A percentile compares a stretch with the other conserved stretches of the same genome.
Conservation (phyloP, 2,113 vertebrate species). For the Theristicus caerulescens region DNA sequence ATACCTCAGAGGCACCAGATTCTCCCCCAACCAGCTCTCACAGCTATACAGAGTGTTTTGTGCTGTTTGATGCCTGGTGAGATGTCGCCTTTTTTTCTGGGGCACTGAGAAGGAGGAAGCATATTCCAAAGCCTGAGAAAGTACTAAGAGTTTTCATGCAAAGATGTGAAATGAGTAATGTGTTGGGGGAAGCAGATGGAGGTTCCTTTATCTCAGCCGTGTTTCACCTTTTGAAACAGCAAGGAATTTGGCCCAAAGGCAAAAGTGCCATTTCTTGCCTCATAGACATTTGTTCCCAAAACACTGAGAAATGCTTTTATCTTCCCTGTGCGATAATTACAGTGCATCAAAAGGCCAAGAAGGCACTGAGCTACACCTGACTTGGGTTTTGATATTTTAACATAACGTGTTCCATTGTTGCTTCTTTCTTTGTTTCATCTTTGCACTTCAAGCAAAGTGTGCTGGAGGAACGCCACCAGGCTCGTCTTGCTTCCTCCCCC, state of each 20-base stretch:
- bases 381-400: conserved; percentile 59
- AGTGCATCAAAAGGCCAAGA: conserved; percentile 45
- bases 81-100: not conserved
- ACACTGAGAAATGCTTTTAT: conserved; percentile 50
- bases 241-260: conserved; percentile 20
- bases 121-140: not conserved
- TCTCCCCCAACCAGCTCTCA: not conserved
- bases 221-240: conserved; percentile 4
- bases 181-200: not conserved
- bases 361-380: conserved; percentile 33
- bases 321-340: conserved; percentile 39
- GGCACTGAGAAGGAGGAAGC: not conserved
- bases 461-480: not conserved
- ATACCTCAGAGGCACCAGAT: not conserved
- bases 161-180: not conserved
- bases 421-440: conserved; percentile 38
- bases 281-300: conserved; percentile 3
- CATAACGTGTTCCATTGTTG: not conserved
- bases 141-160: not conserved
- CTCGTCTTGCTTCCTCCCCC: not conserved
- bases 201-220: not conserved
- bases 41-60: not conserved
- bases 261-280: not conserved
- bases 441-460: not conserved
- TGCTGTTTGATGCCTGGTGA: not conserved